Evolutionary conservation across 2,797 vertebrate genomes (phyloP).

Genomic region (Falco rusticolus): DNA sequence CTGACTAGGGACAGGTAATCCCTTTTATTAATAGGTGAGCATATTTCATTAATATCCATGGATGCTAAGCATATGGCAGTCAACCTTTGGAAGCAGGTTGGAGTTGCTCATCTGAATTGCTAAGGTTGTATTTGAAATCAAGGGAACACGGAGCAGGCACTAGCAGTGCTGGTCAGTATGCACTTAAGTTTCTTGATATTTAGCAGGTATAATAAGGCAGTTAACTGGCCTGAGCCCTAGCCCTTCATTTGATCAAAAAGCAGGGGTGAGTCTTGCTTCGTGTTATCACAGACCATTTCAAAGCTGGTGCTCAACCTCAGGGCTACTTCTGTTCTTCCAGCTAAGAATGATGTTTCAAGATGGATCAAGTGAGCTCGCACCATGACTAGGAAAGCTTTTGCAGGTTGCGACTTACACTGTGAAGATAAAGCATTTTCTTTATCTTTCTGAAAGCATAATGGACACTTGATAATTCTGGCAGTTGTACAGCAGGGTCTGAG

Average conservation of each 20-base stretch:
- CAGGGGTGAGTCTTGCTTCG: neutral
- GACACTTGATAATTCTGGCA: neutral
- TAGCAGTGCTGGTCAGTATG: neutral
- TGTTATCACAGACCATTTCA: neutral
- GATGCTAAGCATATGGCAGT: neutral
- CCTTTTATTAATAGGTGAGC: neutral
- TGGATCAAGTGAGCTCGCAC: neutral
- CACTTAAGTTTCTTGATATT: neutral
- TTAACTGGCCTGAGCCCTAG: neutral
- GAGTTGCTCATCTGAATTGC: neutral
- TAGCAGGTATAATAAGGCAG: neutral
- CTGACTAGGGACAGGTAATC: neutral
- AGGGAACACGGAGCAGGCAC: neutral
- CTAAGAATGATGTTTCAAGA: neutral
- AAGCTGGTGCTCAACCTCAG: neutral
- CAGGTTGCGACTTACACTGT: neutral
- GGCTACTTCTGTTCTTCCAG: neutral
- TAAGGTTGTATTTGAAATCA: neutral
- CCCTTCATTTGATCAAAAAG: neutral
- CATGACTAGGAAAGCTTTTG: neutral
- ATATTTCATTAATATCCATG: neutral
- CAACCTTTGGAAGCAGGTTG: neutral
- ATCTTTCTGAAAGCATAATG: neutral
- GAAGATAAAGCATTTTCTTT: neutral
- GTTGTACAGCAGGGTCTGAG: neutral